Conservation (phyloP, 2,888 invertebrate species). For the Metopia argyrocephala region DNA sequence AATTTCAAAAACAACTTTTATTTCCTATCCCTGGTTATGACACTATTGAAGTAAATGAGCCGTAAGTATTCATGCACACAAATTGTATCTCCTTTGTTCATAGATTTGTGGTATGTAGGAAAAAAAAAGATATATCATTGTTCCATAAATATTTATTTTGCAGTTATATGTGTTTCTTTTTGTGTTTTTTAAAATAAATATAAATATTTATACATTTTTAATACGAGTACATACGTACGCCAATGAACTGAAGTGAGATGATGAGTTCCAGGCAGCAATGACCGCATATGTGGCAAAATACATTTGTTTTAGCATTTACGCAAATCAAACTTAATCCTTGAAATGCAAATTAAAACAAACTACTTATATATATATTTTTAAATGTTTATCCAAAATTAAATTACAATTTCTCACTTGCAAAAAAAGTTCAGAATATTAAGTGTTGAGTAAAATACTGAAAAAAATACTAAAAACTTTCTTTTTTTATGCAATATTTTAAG, state of each 20-base stretch:
- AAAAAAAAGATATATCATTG: background rate
- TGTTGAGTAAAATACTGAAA: too few relatives aligned
- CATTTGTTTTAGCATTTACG: slow-evolving; percentile 20
- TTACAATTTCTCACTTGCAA: too few relatives aligned
- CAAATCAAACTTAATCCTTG: slow-evolving; percentile 34
- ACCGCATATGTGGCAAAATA: slow-evolving; percentile 16
- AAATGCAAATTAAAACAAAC: background rate
- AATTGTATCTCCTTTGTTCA: too few relatives aligned
- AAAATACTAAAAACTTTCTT: too few relatives aligned
- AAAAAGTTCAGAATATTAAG: too few relatives aligned
- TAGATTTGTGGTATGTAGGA: background rate
- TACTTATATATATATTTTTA: too few relatives aligned
- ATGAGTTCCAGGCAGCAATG: slow-evolving; percentile 14
- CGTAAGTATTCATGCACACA: too few relatives aligned
- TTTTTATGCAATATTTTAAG: too few relatives aligned
- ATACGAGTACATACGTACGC: background rate
- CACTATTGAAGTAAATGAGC: too few relatives aligned
- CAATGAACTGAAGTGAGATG: background rate
- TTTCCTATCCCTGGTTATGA: too few relatives aligned
- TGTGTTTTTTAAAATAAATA: background rate
- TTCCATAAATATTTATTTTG: background rate
- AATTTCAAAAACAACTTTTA: too few relatives aligned
- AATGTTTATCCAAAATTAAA: too few relatives aligned
- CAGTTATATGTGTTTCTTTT: background rate
- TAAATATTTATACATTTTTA: background rate